phyloP scores from a whole-genome alignment of 2,113 vertebrate genomes.

The Microcebus griseorufus region DNA sequence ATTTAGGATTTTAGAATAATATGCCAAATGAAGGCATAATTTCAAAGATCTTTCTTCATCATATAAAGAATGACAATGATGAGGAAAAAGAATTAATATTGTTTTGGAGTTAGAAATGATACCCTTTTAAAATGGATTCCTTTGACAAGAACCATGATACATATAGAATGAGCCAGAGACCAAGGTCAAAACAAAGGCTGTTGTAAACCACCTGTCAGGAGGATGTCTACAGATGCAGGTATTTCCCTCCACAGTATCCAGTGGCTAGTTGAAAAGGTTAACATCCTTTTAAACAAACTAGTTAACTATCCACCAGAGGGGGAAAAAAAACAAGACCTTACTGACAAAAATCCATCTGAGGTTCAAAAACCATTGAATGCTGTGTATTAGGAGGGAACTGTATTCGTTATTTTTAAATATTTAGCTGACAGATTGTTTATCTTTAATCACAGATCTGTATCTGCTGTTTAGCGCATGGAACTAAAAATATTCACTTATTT shows the following conservation, averaged over 20 bases:
- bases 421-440: conserved; percentile 80
- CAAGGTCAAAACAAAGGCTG: conserved; percentile 27
- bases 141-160: conserved; percentile 50
- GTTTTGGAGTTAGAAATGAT: conserved; percentile 42
- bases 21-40: neutral
- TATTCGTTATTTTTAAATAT: conserved; percentile 73
- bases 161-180: conserved; percentile 19
- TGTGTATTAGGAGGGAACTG: conserved; percentile 48
- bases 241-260: conserved; percentile 30
- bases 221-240: neutral
- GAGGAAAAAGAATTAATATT: conserved; percentile 8
- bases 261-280: conserved; percentile 74
- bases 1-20: conserved; percentile 10
- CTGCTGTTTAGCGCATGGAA: conserved; percentile 75
- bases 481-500: conserved; percentile 81
- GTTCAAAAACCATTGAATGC: conserved; percentile 28
- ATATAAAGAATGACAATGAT: neutral
- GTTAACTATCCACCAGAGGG: conserved; percentile 37
- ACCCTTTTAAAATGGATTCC: conserved; percentile 50
- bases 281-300: conserved; percentile 67
- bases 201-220: conserved; percentile 50
- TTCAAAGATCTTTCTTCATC: conserved; percentile 17
- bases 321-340: neutral
- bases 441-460: conserved; percentile 74
- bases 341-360: conserved; percentile 54